Evolutionary conservation across 2,888 invertebrate species (phyloP).

Genomic region (Oscheius sp.): DNA sequence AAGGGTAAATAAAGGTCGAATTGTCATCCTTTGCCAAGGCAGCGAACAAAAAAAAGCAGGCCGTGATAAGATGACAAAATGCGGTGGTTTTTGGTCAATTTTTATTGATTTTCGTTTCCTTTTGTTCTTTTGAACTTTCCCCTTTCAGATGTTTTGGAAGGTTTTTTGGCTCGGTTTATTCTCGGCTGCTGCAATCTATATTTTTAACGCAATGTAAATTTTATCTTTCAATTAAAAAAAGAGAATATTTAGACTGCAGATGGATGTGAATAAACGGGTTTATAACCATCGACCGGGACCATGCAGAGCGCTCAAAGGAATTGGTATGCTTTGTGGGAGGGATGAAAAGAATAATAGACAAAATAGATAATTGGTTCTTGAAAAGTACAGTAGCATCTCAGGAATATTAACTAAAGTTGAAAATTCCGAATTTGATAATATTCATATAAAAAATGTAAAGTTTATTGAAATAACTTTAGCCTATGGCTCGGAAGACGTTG

Average conservation of each 20-base stretch:
- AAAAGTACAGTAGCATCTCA: conserved; percentile 34
- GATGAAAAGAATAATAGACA: too few species aligned
- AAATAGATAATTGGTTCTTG: too few species aligned
- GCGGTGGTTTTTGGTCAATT: too few species aligned
- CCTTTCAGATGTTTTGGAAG: conserved; percentile 23
- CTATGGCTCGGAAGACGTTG: conserved; percentile 54
- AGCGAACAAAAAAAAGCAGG: not conserved
- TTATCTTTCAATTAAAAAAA: not conserved
- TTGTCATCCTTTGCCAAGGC: not conserved
- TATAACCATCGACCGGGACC: conserved; percentile 50
- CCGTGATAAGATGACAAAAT: too few species aligned
- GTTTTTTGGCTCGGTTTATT: conserved; percentile 23
- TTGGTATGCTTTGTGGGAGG: too few species aligned
- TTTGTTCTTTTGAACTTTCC: too few species aligned
- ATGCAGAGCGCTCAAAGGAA: conserved; percentile 42
- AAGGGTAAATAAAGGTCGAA: not conserved
- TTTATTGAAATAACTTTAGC: conserved; percentile 32
- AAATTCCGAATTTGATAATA: too few species aligned
- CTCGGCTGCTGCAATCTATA: conserved; percentile 21
- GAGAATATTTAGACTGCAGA: conserved; percentile 24
- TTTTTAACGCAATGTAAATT: conserved; percentile 39
- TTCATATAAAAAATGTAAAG: not conserved
- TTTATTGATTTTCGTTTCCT: too few species aligned
- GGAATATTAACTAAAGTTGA: too few species aligned
- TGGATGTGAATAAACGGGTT: conserved; percentile 41